These are phyloP conservation scores for Menidia beryllina DNA, from an alignment of 2,113 vertebrate species.

Conservation along the genomic window DNA sequence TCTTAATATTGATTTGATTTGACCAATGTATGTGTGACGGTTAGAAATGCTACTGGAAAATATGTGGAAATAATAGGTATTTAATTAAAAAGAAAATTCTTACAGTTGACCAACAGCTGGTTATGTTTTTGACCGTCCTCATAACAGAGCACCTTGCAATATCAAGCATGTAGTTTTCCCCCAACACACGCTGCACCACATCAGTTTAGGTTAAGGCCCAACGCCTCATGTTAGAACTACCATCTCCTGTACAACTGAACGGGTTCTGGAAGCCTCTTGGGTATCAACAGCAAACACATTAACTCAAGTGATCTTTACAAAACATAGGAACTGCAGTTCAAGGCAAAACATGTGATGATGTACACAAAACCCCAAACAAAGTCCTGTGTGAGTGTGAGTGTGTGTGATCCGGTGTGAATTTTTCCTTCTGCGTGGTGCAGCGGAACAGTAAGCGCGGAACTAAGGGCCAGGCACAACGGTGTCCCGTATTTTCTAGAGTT, in stretches of 20 bases:
- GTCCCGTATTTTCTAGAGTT: not conserved
- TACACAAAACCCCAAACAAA: constrained; percentile 13
- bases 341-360: constrained; percentile 48
- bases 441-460: not conserved
- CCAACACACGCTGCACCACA: too few relatives aligned
- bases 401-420: not conserved
- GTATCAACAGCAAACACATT: constrained; percentile 62
- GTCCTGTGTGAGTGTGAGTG: not conserved
- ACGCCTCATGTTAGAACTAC: not conserved
- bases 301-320: constrained; percentile 44
- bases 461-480: not conserved
- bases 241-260: constrained; percentile 6
- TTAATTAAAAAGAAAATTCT: not conserved
- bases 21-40: not conserved
- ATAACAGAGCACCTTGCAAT: not conserved
- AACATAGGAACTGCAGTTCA: constrained; percentile 25
- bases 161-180: not conserved
- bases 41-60: not conserved
- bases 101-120: not conserved
- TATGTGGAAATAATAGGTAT: not conserved
- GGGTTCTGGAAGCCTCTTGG: constrained; percentile 18
- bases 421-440: not conserved
- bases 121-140: not conserved
- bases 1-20: constrained; percentile 15
- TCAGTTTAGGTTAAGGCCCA: not conserved